Percentiles rank a stretch among this genome's conserved stretches.
Conservation (phyloP, 2,113 vertebrate genomes). For the Eurystomus gularis region DNA sequence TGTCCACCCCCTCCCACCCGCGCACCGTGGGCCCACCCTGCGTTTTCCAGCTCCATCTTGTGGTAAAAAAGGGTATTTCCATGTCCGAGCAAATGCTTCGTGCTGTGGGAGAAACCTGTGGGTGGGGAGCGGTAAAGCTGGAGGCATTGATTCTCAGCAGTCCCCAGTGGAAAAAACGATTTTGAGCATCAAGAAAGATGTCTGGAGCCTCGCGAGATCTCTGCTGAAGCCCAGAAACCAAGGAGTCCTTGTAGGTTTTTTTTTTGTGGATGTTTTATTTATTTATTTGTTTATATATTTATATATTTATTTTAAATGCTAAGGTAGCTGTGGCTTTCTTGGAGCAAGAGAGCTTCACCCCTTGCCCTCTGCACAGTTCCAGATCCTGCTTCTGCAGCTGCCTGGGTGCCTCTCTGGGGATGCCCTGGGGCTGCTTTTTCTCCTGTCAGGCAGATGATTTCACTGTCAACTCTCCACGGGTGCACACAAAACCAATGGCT, state of each 20-base stretch:
- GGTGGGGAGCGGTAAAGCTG: neutral
- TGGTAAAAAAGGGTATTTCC: neutral
- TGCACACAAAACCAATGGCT: neutral
- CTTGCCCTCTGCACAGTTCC: neutral
- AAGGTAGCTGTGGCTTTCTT: neutral
- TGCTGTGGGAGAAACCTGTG: accelerated
- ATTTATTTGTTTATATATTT: neutral
- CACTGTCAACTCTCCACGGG: accelerated
- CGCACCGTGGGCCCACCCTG: neutral
- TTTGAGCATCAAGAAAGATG: neutral
- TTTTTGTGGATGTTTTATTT: neutral
- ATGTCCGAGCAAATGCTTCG: accelerated
- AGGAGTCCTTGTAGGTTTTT: accelerated
- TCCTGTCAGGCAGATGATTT: neutral
- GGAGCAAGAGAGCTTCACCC: neutral
- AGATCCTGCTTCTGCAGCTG: neutral
- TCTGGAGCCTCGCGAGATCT: neutral
- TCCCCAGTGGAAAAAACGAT: accelerated
- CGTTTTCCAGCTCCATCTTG: neutral
- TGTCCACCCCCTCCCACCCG: neutral
- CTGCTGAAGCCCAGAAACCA: neutral
- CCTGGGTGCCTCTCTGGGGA: accelerated
- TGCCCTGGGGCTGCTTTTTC: neutral
- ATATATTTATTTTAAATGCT: too few relatives aligned
- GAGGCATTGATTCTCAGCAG: neutral